phyloP scores from a whole-genome alignment of 2,113 vertebrate genomes.

The Callionymus lyra region DNA sequence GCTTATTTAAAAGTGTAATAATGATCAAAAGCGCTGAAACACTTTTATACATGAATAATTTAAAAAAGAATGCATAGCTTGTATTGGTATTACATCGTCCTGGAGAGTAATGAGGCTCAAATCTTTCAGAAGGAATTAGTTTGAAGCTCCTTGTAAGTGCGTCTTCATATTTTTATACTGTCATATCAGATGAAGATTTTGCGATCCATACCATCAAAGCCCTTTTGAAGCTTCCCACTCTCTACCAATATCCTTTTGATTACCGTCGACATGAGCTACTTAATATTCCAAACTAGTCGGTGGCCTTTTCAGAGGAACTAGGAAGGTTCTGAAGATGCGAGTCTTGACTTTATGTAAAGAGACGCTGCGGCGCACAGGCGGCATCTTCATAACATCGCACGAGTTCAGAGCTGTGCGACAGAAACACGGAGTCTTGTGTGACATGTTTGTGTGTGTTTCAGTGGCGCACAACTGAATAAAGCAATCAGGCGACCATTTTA shows the following conservation, averaged over 20 bases:
- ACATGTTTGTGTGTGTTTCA: slow-evolving; percentile 3
- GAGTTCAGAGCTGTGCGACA: slow-evolving; percentile 38
- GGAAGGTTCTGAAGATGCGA: slow-evolving; percentile 60
- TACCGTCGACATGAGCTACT: slow-evolving; percentile 52
- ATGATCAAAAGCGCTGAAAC: too few relatives aligned
- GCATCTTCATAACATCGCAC: slow-evolving; percentile 29
- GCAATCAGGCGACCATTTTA: too few relatives aligned
- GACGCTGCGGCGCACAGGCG: slow-evolving; percentile 41
- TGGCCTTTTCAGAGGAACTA: slow-evolving; percentile 65
- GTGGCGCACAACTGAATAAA: too few relatives aligned
- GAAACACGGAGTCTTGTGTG: slow-evolving; percentile 9
- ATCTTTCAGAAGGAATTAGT: slow-evolving; percentile 30
- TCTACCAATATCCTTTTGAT: slow-evolving; percentile 58
- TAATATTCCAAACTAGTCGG: slow-evolving; percentile 66
- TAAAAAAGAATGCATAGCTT: too few relatives aligned
- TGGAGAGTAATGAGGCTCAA: slow-evolving; percentile 32
- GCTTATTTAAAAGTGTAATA: too few relatives aligned
- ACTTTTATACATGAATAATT: too few relatives aligned
- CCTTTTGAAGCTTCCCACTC: slow-evolving; percentile 47
- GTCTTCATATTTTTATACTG: slow-evolving; percentile 38
- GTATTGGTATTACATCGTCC: slow-evolving; percentile 3
- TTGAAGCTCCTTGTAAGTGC: slow-evolving; percentile 36
- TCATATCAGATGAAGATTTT: slow-evolving; percentile 58
- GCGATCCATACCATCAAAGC: slow-evolving; percentile 52
- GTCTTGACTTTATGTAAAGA: slow-evolving; percentile 54